Evolutionary conservation across 2,797 vertebrate genomes (phyloP), one percentile per base, ranked within the genome.

Genomic region (Hippopotamyrus pictus): DNA sequence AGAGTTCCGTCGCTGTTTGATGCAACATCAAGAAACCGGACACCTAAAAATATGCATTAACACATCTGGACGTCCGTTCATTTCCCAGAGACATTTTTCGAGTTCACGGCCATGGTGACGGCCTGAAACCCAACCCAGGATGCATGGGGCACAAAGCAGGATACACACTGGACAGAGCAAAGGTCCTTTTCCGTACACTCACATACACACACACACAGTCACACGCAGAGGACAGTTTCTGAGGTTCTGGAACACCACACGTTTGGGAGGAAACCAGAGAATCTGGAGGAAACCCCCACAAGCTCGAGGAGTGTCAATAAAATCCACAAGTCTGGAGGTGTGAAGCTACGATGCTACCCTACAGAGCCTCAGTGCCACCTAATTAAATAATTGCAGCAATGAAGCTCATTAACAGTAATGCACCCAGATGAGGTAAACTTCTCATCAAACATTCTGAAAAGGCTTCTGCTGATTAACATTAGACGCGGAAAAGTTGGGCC

Each of bases 401-500:
- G 19, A 79, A 44, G 19, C 7, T 79, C 19, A 44, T 46, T 41
- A 41, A 19, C 33, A 79, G 1, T 41, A 79, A 79, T n/a, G 73
- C 37, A 79, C 37, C 73, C 17, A n/a, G 37, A 41, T 9, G 37
- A 79, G 73, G 37, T 9, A 19, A 41, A 79, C 73, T 25, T 25
- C 59, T 79, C 41, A 46, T 79, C 73, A 79, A 41, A 46, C 7
- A 46, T 7, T 8, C 89, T 87, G 6, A 88, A 90, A 90, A 59
- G 57, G 91, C 91, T 89, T 89, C 79, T 59, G 73, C 59, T 5
- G 88, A 89, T 86, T 89, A 91, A 89, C 84, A 90, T 90, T 92
- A 93, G 8, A 93, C 91, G 92, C 92, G 44, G 62, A 83, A 87
- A 29, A 89, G 65, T 91, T 93, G 92, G 44, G 79, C 37, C n/a